Evolutionary conservation across 1,140 invertebrate genomes (phyloP).

Genomic region (Macrocentrus cingulum): DNA sequence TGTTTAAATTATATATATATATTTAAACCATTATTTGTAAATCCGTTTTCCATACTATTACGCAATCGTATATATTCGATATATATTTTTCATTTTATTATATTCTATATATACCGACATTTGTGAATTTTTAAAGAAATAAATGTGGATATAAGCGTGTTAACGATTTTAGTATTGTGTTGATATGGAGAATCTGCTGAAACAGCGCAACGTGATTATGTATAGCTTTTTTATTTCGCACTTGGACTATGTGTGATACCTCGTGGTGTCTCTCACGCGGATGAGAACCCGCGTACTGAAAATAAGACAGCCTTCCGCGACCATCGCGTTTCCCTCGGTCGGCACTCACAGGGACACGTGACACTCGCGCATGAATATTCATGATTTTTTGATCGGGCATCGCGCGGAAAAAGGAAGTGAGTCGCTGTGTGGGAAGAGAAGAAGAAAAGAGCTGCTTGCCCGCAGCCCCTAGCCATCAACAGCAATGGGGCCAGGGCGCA

Average conservation of each 20-base stretch:
- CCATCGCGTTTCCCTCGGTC: conserved; percentile 1
- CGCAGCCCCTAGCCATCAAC: conserved; percentile 34
- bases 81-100: too few species aligned
- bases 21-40: too few species aligned
- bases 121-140: too few species aligned
- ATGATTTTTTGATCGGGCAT: conserved; percentile 34
- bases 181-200: too few species aligned
- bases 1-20: too few species aligned
- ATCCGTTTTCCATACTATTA: too few species aligned
- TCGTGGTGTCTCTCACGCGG: background rate
- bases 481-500: conserved; percentile 47
- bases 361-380: conserved; percentile 31
- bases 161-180: too few species aligned
- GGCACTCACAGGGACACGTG: conserved; percentile 20
- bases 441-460: conserved; percentile 12
- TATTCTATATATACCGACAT: too few species aligned
- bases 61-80: too few species aligned
- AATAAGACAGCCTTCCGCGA: background rate
- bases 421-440: conserved; percentile 7
- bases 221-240: too few species aligned
- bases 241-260: conserved; percentile 6
- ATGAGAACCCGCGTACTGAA: background rate
- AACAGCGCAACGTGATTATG: too few species aligned
- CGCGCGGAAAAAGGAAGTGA: conserved; percentile 31
- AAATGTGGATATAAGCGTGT: too few species aligned